phyloP scores from a whole-genome alignment of 1,140 invertebrate genomes.

The Tetramorium simillimum region DNA sequence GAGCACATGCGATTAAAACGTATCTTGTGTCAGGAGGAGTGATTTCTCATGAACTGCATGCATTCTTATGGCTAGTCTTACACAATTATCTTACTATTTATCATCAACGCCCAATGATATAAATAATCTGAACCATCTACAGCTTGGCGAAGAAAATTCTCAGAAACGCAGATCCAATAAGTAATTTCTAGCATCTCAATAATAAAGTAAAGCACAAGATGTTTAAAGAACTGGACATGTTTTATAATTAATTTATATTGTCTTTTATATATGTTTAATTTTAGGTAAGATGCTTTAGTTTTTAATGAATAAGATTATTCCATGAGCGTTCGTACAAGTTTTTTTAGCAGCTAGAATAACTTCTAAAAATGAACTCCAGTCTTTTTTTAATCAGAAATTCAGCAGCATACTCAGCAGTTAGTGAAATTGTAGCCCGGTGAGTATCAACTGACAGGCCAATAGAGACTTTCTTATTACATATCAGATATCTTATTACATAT shows the following conservation, averaged over 20 bases:
- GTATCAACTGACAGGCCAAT: conserved; percentile 17
- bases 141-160: not conserved
- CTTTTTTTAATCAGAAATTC: not conserved
- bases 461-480: not conserved
- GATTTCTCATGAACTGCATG: conserved; percentile 11
- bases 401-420: conserved; percentile 32
- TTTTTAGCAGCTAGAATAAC: not conserved
- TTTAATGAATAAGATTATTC: conserved; percentile 19
- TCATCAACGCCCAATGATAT: not conserved
- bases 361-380: not conserved
- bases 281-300: not conserved
- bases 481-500: not conserved
- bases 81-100: conserved; percentile 1
- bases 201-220: not conserved
- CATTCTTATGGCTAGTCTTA: conserved; percentile 49
- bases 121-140: conserved; percentile 7
- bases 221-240: not conserved
- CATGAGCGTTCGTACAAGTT: not conserved
- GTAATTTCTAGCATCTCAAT: not conserved
- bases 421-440: not conserved
- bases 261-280: not conserved
- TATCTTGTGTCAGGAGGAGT: not conserved
- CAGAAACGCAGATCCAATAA: not conserved
- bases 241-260: not conserved
- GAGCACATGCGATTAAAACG: not conserved